Percentiles rank a stretch among this genome's conserved stretches.
Conservation (phyloP, 2,113 vertebrate species). For the Myiozetetes cayanensis region DNA sequence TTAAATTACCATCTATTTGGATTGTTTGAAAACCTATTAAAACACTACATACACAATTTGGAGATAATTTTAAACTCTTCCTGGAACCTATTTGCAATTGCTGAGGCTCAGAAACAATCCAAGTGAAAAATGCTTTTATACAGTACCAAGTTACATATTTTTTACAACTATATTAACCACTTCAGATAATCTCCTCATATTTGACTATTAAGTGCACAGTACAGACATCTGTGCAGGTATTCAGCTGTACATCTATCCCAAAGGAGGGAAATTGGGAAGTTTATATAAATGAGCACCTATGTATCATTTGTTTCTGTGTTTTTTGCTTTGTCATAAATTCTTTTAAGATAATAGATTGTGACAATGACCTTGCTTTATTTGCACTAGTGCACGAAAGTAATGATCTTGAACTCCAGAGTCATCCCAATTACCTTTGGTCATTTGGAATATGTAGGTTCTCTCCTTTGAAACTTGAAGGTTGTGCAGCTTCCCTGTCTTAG, state of each 20-base stretch:
- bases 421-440: not conserved
- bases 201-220: not conserved
- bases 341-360: not conserved
- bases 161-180: not conserved
- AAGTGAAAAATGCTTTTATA: not conserved
- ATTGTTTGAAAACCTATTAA: conserved; percentile 7
- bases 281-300: not conserved
- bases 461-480: not conserved
- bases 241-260: not conserved
- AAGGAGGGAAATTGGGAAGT: not conserved
- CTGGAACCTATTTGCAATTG: not conserved
- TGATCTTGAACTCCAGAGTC: not conserved
- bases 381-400: not conserved
- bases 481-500: not conserved
- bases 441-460: not conserved
- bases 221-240: not conserved
- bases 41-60: not conserved
- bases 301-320: not conserved
- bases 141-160: fast-evolving
- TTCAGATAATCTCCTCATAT: not conserved
- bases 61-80: not conserved
- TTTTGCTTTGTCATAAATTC: not conserved
- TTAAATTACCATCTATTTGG: not conserved
- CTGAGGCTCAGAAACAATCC: not conserved
- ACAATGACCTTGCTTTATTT: not conserved